These are phyloP conservation scores for Craseonycteris thonglongyai DNA, from an alignment of 2,113 vertebrate species.

Conservation along the genomic window DNA sequence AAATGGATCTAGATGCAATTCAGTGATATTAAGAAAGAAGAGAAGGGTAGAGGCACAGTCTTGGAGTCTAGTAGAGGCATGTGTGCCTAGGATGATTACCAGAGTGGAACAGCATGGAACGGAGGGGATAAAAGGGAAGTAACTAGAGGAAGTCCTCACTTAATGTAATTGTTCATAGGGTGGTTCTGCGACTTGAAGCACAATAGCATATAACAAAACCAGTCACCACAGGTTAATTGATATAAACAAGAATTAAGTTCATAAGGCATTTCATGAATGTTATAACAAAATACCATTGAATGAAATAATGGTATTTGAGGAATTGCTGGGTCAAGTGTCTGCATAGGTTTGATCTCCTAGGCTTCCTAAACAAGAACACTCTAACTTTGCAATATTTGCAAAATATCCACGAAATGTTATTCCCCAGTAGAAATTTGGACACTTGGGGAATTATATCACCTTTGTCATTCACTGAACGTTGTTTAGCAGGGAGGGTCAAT, in stretches of 20 bases:
- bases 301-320: neutral
- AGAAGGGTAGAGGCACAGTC: neutral
- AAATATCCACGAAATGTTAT: neutral
- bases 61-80: accelerated
- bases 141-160: neutral
- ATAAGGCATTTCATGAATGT: neutral
- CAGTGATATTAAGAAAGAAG: neutral
- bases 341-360: neutral
- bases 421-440: neutral
- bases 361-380: neutral
- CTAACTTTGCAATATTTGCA: neutral
- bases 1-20: neutral
- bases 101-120: neutral
- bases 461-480: neutral
- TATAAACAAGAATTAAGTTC: neutral
- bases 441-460: neutral
- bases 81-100: no score
- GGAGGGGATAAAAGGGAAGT: neutral
- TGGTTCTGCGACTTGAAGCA: neutral
- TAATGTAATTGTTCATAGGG: neutral
- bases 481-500: neutral
- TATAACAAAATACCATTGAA: neutral
- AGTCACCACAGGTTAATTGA: neutral
- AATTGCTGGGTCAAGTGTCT: neutral
- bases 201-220: neutral